Conservation (phyloP, 2,113 vertebrate genomes). For the Ochotona princeps region DNA sequence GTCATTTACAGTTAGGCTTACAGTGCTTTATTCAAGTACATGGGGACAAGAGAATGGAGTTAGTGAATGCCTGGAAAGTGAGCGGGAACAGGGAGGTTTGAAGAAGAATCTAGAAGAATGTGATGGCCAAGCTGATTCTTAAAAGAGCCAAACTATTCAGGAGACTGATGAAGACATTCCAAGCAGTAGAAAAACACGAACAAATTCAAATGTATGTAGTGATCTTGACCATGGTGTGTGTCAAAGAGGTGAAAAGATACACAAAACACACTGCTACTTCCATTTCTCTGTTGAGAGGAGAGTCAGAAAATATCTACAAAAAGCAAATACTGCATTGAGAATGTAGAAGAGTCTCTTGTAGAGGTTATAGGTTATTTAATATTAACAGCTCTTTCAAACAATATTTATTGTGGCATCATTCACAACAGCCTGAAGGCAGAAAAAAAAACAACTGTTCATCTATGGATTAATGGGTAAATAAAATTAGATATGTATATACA, state of each 20-base stretch:
- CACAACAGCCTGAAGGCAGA: neutral
- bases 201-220: neutral
- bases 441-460: neutral
- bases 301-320: neutral
- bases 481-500: neutral
- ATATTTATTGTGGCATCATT: neutral
- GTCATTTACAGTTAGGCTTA: neutral
- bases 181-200: neutral
- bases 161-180: rapidly evolving
- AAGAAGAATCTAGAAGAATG: neutral
- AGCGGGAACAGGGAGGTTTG: neutral
- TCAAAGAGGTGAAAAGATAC: neutral
- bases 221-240: rapidly evolving
- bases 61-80: neutral
- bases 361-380: neutral
- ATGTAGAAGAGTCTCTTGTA: neutral
- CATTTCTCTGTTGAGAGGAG: neutral
- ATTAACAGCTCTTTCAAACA: neutral
- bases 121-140: no score
- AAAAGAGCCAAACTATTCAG: neutral
- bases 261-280: neutral
- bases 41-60: neutral
- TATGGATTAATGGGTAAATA: neutral
- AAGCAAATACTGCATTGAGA: neutral
- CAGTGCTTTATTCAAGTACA: neutral